Evolutionary conservation across 2,113 vertebrate genomes (phyloP).

Genomic region (Miniopterus natalensis): DNA sequence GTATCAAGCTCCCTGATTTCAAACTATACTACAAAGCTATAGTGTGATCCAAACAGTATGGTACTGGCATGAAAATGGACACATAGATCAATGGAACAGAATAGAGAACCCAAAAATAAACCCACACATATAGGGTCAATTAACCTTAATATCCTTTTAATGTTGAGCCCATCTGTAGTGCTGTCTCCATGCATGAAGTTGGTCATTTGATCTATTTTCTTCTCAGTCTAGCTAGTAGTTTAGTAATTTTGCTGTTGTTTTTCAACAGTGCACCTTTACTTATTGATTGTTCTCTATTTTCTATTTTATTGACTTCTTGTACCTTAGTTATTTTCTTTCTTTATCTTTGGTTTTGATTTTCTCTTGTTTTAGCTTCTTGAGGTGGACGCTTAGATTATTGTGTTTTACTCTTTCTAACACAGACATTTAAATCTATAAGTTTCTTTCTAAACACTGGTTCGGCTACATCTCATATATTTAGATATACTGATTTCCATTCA

Average conservation of each 20-base stretch:
- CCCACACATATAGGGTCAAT: too few species aligned
- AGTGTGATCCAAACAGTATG: background rate
- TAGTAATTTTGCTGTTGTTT: background rate
- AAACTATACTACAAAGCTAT: background rate
- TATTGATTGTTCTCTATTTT: slow-evolving; percentile 38
- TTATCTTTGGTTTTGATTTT: slow-evolving; percentile 32
- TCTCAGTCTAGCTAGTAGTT: background rate
- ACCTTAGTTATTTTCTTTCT: background rate
- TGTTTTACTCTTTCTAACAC: background rate
- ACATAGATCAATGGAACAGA: background rate
- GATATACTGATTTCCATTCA: slow-evolving; percentile 29
- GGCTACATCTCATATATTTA: background rate
- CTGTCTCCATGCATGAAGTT: background rate
- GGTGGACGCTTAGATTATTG: background rate
- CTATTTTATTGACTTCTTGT: background rate
- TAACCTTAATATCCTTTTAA: background rate
- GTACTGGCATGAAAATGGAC: background rate
- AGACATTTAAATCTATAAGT: slow-evolving; percentile 18
- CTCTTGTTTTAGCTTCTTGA: background rate
- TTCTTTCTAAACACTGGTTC: background rate
- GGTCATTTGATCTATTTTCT: background rate
- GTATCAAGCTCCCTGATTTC: background rate
- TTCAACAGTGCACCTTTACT: background rate
- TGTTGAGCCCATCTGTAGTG: background rate
- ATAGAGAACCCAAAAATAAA: background rate